Percentiles rank a stretch among this genome's conserved stretches.
Conservation (phyloP, 2,888 invertebrate genomes). For the Masnerella sp. region DNA sequence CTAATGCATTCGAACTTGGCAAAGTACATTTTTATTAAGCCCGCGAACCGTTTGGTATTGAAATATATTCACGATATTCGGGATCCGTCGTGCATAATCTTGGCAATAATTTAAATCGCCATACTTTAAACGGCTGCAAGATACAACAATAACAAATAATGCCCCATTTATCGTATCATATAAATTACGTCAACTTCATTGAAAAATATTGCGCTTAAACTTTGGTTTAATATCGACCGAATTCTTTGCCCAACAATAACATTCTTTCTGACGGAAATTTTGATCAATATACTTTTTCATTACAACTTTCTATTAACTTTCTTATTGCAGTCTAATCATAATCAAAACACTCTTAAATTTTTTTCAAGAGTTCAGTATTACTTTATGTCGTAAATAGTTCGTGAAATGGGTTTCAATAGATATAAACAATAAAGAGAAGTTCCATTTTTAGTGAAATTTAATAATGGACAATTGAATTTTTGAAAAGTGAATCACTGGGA, state of each 20-base stretch:
- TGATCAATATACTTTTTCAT: too few relatives aligned
- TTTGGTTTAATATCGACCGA: slow-evolving; percentile 4
- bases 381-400: too few relatives aligned
- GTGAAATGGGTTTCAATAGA: too few relatives aligned
- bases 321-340: too few relatives aligned
- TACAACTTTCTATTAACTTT: too few relatives aligned
- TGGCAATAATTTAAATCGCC: slow-evolving; percentile 35
- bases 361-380: too few relatives aligned
- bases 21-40: slow-evolving; percentile 40
- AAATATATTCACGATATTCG: slow-evolving; percentile 50
- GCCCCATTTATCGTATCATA: slow-evolving; percentile 7
- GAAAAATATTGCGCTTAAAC: slow-evolving; percentile 7
- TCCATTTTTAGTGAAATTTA: too few relatives aligned
- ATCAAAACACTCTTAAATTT: too few relatives aligned
- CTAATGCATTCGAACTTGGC: slow-evolving; percentile 28
- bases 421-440: too few relatives aligned
- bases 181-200: neutral
- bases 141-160: slow-evolving; percentile 27
- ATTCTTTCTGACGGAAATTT: neutral
- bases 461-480: too few relatives aligned
- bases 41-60: slow-evolving; percentile 27
- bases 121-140: slow-evolving; percentile 16
- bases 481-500: too few relatives aligned
- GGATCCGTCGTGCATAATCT: slow-evolving; percentile 44
- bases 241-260: neutral